A percentile compares a stretch with the other conserved stretches of the same genome.
Conservation (phyloP, 2,888 invertebrate species). For the Metellina segmentata region DNA sequence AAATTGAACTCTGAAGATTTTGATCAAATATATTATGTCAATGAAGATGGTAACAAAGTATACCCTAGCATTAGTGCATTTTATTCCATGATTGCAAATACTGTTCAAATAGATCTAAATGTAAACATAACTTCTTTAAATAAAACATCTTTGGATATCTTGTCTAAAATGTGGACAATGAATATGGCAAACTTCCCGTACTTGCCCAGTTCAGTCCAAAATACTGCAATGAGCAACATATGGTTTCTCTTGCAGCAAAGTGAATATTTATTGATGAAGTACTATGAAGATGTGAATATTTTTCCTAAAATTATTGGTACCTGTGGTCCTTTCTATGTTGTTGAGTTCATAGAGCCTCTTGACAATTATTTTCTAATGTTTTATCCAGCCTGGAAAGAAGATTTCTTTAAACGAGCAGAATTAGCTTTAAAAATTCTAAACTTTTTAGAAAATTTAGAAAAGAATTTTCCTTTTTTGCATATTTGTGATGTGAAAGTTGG, state of each 20-base stretch:
- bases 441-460: conserved; percentile 84
- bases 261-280: conserved; percentile 85
- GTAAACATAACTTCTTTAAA: conserved; percentile 40
- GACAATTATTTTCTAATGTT: conserved; percentile 79
- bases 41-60: conserved; percentile 59
- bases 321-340: conserved; percentile 86
- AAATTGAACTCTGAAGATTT: conserved; percentile 73
- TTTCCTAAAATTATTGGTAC: conserved; percentile 86
- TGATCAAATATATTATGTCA: conserved; percentile 72
- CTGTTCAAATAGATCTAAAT: conserved; percentile 64
- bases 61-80: conserved; percentile 71
- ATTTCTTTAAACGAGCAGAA: conserved; percentile 78
- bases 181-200: conserved; percentile 58
- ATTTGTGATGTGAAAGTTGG: conserved; percentile 87
- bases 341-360: conserved; percentile 85
- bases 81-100: conserved; percentile 74
- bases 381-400: conserved; percentile 72
- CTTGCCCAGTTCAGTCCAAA: conserved; percentile 47
- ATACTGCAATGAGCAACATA: conserved; percentile 84
- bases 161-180: conserved; percentile 72
- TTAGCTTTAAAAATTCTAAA: conserved; percentile 84
- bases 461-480: conserved; percentile 84
- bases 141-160: conserved; percentile 35
- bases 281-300: conserved; percentile 84
- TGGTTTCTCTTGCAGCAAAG: conserved; percentile 86